These are phyloP conservation scores for Rhinoraja longicauda DNA, from an alignment of 2,797 vertebrate species.

Conservation along the genomic window DNA sequence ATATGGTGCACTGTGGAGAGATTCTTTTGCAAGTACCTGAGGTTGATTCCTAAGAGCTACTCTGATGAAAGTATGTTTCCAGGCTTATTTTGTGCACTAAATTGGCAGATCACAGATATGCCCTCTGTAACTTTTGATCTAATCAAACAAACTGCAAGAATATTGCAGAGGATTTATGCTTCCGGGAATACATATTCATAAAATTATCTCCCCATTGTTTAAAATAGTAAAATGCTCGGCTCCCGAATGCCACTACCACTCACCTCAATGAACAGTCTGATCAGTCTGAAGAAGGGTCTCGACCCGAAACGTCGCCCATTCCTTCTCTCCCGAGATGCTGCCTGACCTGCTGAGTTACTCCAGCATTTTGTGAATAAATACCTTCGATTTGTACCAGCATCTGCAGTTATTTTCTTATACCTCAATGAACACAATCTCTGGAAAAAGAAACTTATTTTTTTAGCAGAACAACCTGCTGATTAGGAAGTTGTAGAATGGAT, in stretches of 20 bases:
- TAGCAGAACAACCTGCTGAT: background rate
- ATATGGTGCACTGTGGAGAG: no score
- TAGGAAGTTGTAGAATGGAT: no score
- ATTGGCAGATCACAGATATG: background rate
- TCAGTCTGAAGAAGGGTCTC: no score
- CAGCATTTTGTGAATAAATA: no score
- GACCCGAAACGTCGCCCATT: no score
- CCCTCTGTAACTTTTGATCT: background rate
- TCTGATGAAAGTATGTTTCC: background rate
- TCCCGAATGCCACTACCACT: background rate
- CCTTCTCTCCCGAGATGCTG: no score
- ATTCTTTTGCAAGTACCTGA: background rate
- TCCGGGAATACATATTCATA: background rate
- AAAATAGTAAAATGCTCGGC: no score
- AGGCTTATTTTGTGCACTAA: background rate
- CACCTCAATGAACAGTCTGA: no score
- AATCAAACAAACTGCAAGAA: background rate
- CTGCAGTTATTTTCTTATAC: no score
- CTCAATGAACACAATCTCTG: background rate
- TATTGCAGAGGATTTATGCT: background rate
- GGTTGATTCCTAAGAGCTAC: background rate
- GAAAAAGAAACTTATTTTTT: background rate
- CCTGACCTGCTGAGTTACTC: no score
- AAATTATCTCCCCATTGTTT: background rate
- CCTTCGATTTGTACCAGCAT: no score